A percentile compares a stretch with the other conserved stretches of the same genome.
phyloP scores from a whole-genome alignment of 2,113 vertebrate genomes.

The Polyodon spathula region DNA sequence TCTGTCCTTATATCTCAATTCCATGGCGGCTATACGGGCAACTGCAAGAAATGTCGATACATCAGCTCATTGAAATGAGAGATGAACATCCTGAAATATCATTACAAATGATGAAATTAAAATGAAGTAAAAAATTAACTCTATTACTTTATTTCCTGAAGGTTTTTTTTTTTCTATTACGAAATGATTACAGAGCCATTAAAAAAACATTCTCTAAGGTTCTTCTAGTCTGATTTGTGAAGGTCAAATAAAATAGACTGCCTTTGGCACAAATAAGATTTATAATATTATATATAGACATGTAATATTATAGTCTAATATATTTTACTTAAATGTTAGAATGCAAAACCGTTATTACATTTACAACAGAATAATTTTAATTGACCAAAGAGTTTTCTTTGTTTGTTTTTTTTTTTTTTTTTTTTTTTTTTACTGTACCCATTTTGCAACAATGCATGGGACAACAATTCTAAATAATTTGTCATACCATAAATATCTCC shows the following conservation, averaged over 20 bases:
- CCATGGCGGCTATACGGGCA: slow-evolving; percentile 53
- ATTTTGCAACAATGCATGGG: no score
- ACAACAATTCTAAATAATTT: no score
- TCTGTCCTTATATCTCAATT: no score
- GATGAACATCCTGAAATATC: slow-evolving; percentile 78
- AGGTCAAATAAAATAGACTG: slow-evolving; percentile 29
- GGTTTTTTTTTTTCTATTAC: slow-evolving; percentile 47
- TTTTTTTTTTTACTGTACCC: neutral
- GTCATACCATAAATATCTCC: no score
- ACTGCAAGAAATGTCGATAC: slow-evolving; percentile 71
- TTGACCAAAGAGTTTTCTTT: neutral
- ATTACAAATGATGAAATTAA: slow-evolving; percentile 73
- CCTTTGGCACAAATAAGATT: slow-evolving; percentile 31
- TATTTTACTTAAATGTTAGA: slow-evolving; percentile 15
- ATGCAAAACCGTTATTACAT: neutral
- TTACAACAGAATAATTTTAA: neutral
- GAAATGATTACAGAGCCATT: slow-evolving; percentile 60
- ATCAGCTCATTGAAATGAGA: slow-evolving; percentile 76
- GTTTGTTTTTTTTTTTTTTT: neutral
- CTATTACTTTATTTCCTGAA: slow-evolving; percentile 63
- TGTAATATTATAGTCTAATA: slow-evolving; percentile 20
- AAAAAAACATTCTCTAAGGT: slow-evolving; percentile 31
- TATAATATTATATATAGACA: no score
- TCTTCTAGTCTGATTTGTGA: slow-evolving; percentile 35
- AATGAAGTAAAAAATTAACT: slow-evolving; percentile 70